Conservation (phyloP, 2,797 vertebrate genomes). For the Cottoperca gobio region DNA sequence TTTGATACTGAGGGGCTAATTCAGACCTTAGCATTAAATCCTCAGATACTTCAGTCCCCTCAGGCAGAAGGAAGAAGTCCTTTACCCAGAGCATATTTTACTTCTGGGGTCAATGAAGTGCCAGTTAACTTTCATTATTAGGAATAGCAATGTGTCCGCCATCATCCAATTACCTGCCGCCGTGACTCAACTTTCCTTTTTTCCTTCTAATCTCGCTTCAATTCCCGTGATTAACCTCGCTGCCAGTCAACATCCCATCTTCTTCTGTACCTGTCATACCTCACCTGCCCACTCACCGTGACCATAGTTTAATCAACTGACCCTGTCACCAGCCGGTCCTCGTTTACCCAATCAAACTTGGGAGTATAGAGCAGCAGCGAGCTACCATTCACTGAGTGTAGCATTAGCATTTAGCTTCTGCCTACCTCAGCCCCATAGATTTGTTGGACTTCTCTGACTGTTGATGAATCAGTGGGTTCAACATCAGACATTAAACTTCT, state of each 20-base stretch:
- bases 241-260: background rate
- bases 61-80: slow-evolving; percentile 19
- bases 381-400: rapidly evolving
- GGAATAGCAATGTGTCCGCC: slow-evolving; percentile 9
- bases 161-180: slow-evolving; percentile 44
- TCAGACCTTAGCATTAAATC: slow-evolving; percentile 49
- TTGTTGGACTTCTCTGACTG: background rate
- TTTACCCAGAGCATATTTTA: slow-evolving; percentile 41
- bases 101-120: slow-evolving; percentile 49
- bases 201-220: background rate
- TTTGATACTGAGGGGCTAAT: slow-evolving; percentile 32
- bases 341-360: background rate
- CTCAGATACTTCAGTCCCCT: slow-evolving; percentile 28
- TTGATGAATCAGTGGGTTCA: background rate
- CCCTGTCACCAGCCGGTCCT: background rate
- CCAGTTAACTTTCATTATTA: slow-evolving; percentile 51
- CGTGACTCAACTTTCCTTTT: slow-evolving; percentile 20
- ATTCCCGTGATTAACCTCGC: slow-evolving; percentile 21
- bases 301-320: background rate
- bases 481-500: background rate
- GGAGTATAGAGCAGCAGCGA: background rate
- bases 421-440: background rate
- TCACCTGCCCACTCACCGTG: background rate
- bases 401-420: background rate
- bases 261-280: background rate